Evolutionary conservation across 2,888 invertebrate genomes (phyloP).

Genomic region (Leptinotarsa rubiginosa): DNA sequence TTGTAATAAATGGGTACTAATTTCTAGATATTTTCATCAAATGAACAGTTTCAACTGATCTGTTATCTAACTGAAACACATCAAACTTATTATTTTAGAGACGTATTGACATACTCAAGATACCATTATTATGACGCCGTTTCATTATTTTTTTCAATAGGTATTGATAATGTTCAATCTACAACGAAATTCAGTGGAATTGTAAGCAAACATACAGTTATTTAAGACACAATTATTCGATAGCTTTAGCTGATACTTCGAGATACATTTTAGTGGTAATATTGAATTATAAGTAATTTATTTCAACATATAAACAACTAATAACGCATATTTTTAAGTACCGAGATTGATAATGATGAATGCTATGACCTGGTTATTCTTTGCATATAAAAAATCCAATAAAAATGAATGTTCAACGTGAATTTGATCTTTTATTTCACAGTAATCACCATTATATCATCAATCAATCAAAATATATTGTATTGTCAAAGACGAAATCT

Average conservation of each 20-base stretch:
- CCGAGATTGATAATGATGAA: neutral
- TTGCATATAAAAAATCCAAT: conserved; percentile 8
- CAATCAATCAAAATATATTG: neutral
- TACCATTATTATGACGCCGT: too few relatives aligned
- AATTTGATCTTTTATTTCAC: neutral
- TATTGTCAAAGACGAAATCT: too few relatives aligned
- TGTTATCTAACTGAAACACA: too few relatives aligned
- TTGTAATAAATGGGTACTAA: too few relatives aligned
- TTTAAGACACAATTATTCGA: neutral
- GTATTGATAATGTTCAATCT: too few relatives aligned
- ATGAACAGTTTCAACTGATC: too few relatives aligned
- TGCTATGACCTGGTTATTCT: conserved; percentile 11
- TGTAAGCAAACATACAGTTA: neutral
- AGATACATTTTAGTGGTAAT: neutral
- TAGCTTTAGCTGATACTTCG: neutral
- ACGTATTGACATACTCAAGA: too few relatives aligned
- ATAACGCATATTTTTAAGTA: neutral
- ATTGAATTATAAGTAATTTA: neutral
- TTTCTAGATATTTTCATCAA: too few relatives aligned
- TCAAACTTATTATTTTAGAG: too few relatives aligned
- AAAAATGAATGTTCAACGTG: conserved; percentile 18
- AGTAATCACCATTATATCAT: neutral
- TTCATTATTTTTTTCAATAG: too few relatives aligned
- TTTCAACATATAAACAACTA: too few relatives aligned
- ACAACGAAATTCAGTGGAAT: neutral